Evolutionary conservation across 2,888 invertebrate species (phyloP).

Genomic region (Pollenia labialis): DNA sequence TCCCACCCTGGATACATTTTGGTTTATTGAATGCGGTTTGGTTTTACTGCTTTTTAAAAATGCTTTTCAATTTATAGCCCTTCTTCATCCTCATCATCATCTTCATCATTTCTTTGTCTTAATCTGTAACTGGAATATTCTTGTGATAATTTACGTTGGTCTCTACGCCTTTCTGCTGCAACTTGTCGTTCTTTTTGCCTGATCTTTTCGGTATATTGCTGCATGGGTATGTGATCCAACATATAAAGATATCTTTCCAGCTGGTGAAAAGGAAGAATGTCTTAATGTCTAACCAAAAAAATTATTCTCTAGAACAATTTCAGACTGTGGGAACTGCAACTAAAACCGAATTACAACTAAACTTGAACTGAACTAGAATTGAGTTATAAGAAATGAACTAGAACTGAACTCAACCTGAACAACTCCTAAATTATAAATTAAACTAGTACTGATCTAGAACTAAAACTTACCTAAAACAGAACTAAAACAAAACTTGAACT

Average conservation of each 20-base stretch:
- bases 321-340: too few species aligned
- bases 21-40: constrained; percentile 11
- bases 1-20: constrained; percentile 40
- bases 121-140: constrained; percentile 25
- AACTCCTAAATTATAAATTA: too few species aligned
- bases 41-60: neutral
- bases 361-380: too few species aligned
- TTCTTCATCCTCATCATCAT: constrained; percentile 61
- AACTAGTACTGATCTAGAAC: too few species aligned
- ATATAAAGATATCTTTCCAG: constrained; percentile 73
- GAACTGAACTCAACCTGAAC: too few species aligned
- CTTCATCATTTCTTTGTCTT: constrained; percentile 7
- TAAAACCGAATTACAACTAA: too few species aligned
- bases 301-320: too few species aligned
- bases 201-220: constrained; percentile 68
- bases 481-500: too few species aligned
- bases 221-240: constrained; percentile 75
- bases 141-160: neutral
- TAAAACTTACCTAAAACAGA: too few species aligned
- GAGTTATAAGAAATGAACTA: too few species aligned
- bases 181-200: constrained; percentile 34
- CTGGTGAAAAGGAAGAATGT: constrained; percentile 40
- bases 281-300: neutral
- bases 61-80: constrained; percentile 50
- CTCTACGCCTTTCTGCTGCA: constrained; percentile 8